A percentile compares a stretch with the other conserved stretches of the same genome.
Conservation (phyloP, 2,888 invertebrate species). For the Sclerodermus sp. region DNA sequence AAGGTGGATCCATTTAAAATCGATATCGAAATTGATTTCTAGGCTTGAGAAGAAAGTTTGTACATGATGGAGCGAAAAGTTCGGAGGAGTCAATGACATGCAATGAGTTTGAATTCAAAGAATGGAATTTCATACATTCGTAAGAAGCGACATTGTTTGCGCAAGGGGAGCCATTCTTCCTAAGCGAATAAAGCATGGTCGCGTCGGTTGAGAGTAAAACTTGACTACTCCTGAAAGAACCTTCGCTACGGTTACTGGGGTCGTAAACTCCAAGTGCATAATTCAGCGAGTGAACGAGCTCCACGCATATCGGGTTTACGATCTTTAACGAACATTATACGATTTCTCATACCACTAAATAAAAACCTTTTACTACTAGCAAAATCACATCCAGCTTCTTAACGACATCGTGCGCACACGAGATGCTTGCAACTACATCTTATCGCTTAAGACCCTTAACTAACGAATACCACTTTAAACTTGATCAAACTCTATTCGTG, state of each 20-base stretch:
- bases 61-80: not conserved
- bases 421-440: slow-evolving; percentile 4
- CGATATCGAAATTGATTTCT: too few relatives aligned
- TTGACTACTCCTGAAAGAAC: slow-evolving; percentile 16
- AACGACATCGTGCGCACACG: slow-evolving; percentile 2
- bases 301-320: slow-evolving; percentile 24
- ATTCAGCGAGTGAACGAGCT: slow-evolving; percentile 21
- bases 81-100: too few relatives aligned
- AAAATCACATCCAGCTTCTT: slow-evolving; percentile 7
- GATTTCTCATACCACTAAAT: slow-evolving; percentile 21
- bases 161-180: not conserved
- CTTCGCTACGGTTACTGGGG: slow-evolving; percentile 14
- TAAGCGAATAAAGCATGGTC: slow-evolving; percentile 5
- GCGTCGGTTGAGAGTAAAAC: slow-evolving; percentile 6
- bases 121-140: too few relatives aligned
- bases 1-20: too few relatives aligned
- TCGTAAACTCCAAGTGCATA: slow-evolving; percentile 26
- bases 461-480: too few relatives aligned
- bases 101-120: too few relatives aligned
- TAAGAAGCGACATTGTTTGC: not conserved
- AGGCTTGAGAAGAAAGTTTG: not conserved
- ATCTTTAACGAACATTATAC: slow-evolving; percentile 25
- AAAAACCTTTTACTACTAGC: slow-evolving; percentile 24
- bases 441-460: slow-evolving; percentile 6
- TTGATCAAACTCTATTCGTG: too few relatives aligned